Evolutionary conservation across 2,888 invertebrate species (phyloP), one percentile per base, ranked within the genome.

Genomic region (Gasteruption jaculator): DNA sequence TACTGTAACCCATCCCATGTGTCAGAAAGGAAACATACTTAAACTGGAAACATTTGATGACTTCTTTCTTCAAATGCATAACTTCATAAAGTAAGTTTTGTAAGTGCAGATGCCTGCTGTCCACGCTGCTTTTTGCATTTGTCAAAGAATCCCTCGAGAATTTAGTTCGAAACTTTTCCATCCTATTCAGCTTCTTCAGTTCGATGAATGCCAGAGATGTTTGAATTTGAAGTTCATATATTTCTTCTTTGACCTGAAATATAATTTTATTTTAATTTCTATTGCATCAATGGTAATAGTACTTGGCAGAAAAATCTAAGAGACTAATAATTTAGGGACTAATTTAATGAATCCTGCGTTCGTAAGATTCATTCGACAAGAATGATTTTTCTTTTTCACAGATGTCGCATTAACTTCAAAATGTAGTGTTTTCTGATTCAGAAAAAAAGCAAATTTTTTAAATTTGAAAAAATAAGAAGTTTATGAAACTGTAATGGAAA

Each of bases 31-130:
- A n/a, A n/a, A n/a, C 76, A 65, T 71, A 84, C 83, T 91, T 94
- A 66, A 94, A 95, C 63, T 94, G 91, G 45, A 92, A 78, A 63
- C 95, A 95, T 61, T 92, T 91, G 14, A 87, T 83, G n/a, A 92
- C 91, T 77, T 96, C 95, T 56, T 91, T 91, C 54, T 91, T 86
- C 14, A 96, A 75, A 74, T 96, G 93, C 64, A 91, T 86, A 6
- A 90, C 85, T 76, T 96, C 96, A 68, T 96, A 96, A 4, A 94
- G 74, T 36, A 96, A 76, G 73, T 96, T 96, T 72, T 96, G 94
- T 39, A 94, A 75, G 56, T 91, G 87, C 36, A 96, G 73, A 64
- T 94, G 88, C 54, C 89, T 87, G 39, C 86, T 86, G 62, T 96
- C 95, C 0, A 94, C 91, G 53, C 85, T 83, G 58, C 86, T 85